phyloP scores from a whole-genome alignment of 1,140 invertebrate species.

The Bicyclus anynana region DNA sequence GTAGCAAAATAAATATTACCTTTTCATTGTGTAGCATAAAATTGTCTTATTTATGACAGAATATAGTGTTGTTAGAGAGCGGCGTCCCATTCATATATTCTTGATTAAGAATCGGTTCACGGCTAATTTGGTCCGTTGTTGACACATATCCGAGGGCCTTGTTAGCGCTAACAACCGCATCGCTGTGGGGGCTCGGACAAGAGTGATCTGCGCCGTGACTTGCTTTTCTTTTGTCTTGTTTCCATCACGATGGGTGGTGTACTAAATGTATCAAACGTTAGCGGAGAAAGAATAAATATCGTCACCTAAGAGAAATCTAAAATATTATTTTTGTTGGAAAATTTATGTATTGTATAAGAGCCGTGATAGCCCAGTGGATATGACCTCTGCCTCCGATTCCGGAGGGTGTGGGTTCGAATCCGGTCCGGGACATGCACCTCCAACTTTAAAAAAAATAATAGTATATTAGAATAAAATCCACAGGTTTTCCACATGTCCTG shows the following conservation, averaged over 20 bases:
- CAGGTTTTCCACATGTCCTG: background rate
- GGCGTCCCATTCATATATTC: background rate
- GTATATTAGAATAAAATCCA: background rate
- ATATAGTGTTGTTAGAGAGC: too few species aligned
- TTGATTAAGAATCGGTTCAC: background rate
- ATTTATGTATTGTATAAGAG: too few species aligned
- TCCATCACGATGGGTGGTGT: slow-evolving; percentile 6
- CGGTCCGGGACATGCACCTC: background rate
- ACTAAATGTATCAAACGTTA: background rate
- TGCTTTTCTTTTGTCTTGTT: slow-evolving; percentile 20
- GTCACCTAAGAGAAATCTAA: too few species aligned
- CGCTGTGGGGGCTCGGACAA: slow-evolving; percentile 15
- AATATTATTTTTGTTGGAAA: too few species aligned
- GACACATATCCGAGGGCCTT: slow-evolving; percentile 10
- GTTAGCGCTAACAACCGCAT: slow-evolving; percentile 33
- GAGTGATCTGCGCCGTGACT: slow-evolving; percentile 18
- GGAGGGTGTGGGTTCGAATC: too few species aligned
- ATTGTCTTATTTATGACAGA: too few species aligned
- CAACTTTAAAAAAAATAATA: too few species aligned
- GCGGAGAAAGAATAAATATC: too few species aligned
- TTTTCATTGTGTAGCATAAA: too few species aligned
- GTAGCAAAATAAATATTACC: too few species aligned
- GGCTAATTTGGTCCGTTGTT: background rate
- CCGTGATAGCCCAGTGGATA: too few species aligned
- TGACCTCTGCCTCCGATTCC: too few species aligned